phyloP scores from a whole-genome alignment of 2,888 invertebrate genomes.

The Molorchus minor region DNA sequence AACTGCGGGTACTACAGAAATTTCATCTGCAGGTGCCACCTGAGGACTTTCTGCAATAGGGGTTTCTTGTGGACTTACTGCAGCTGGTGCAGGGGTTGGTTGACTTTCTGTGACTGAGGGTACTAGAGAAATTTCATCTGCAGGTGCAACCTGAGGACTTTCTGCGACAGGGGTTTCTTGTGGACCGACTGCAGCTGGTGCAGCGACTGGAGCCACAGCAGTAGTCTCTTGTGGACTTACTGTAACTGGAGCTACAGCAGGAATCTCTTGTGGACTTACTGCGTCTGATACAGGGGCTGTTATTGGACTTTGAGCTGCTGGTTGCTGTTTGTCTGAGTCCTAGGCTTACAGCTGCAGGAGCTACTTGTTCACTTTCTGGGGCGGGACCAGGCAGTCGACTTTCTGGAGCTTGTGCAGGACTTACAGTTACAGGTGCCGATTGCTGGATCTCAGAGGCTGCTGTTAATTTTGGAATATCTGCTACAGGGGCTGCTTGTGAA shows the following conservation, averaged over 20 bases:
- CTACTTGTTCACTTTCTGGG: not conserved
- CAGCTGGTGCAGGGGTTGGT: not conserved
- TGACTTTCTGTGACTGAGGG: not conserved
- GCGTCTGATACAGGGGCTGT: constrained; percentile 3
- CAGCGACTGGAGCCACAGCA: not conserved
- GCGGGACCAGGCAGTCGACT: not conserved
- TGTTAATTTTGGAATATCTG: not conserved
- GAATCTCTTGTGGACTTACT: not conserved
- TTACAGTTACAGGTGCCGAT: constrained; percentile 12
- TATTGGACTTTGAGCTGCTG: not conserved
- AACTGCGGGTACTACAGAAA: not conserved
- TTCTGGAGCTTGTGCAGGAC: not conserved
- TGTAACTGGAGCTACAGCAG: not conserved
- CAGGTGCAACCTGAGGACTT: not conserved
- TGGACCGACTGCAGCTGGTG: no score
- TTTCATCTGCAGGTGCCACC: not conserved
- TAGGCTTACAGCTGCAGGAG: constrained; percentile 3
- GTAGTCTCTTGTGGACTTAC: not conserved
- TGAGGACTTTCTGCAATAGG: not conserved
- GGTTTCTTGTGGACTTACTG: no score
- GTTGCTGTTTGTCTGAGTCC: no score
- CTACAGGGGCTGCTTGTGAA: constrained; percentile 25
- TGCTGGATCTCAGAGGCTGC: constrained; percentile 15
- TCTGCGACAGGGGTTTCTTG: no score
- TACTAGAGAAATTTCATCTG: constrained; percentile 1